Base-by-base conservation (phyloP, 2,797 vertebrate species). In the Valencia hispanica region DNA sequence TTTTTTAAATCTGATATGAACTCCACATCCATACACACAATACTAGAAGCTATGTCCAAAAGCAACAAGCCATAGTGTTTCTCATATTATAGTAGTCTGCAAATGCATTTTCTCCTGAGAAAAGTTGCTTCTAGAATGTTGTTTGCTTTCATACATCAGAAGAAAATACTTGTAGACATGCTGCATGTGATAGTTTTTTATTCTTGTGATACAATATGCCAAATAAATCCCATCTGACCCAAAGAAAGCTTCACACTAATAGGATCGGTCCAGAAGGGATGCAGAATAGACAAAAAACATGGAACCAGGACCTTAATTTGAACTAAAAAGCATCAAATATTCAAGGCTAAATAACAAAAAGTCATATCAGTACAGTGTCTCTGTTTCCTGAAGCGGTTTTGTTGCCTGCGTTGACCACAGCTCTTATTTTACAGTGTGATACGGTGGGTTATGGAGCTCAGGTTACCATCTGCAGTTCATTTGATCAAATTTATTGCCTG, bases 401-500 rank as follows among this genome's bases (percentile, higher is more conserved):
- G 17, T 12, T n/a, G 9, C 22, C 15, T 11, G 4, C n/a, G 27
- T 80, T 0, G 2, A 68, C 53, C 48, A 43, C 14, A 34, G 39
- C 48, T 61, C 30, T 22, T 72, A 25, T 30, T 68, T 51, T 85
- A 63, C 30, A 34, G 14, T 36, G 36, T 57, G 47, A 51, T 68
- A 15, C 22, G 45, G 27, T 25, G 48, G 53, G 59, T 70, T 39
- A 34, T 68, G 27, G 25, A 78, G 77, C 66, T 79, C 74, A 57
- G 3, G 68, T 75, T 71, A 50, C 79, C 77, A 75, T 80, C 79
- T 80, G 82, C 71, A 34, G 74, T 61, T 66, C 25, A 43, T 74
- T 75, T 72, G 51, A 73, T 70, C 55, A 39, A 34, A 61, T 84
- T 75, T 73, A 72, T 50, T 68, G 65, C 72, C 34, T 69, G 65